phyloP scores from a whole-genome alignment of 2,113 vertebrate species.

The Sphyrna mokarran region DNA sequence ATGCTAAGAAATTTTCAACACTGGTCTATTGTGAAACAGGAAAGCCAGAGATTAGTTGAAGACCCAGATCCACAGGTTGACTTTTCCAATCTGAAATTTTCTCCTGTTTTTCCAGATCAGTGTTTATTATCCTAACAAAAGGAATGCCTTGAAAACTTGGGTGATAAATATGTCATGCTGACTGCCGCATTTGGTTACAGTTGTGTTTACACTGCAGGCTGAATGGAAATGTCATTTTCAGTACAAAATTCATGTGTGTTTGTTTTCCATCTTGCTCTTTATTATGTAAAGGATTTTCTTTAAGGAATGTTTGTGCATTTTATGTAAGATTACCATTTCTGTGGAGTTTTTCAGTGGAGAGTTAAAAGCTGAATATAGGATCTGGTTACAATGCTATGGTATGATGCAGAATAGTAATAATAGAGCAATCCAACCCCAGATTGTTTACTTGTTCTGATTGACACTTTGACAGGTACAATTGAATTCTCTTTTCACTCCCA shows the following conservation, averaged over 20 bases:
- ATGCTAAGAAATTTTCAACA: neutral
- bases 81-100: neutral
- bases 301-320: neutral
- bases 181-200: neutral
- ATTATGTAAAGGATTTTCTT: neutral
- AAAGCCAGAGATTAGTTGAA: neutral
- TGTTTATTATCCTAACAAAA: neutral
- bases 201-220: neutral
- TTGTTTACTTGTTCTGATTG: neutral
- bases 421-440: neutral
- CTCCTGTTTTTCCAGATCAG: neutral
- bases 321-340: neutral
- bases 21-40: neutral
- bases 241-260: neutral
- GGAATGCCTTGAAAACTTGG: neutral
- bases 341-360: neutral
- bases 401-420: neutral
- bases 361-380: neutral
- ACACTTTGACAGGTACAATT: neutral
- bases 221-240: neutral
- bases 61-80: neutral
- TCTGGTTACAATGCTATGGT: neutral
- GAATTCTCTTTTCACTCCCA: neutral
- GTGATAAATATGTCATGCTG: neutral
- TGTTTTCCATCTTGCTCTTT: neutral